Evolutionary conservation across 2,888 invertebrate species (phyloP), one percentile per base, ranked within the genome.

Genomic region (Rhimphoctona megacephalus): DNA sequence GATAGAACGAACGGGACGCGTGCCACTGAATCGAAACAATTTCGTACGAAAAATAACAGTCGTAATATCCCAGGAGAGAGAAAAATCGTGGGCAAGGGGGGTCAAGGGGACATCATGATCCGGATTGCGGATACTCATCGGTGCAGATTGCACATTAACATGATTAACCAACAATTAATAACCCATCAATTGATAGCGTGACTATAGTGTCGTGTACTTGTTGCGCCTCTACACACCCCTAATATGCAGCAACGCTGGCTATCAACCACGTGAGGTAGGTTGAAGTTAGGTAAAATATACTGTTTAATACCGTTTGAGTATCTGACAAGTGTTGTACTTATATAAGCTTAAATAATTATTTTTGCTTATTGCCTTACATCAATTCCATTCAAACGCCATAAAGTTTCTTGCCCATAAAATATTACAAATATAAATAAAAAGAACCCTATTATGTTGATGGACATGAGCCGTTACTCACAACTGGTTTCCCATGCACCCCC

Each of bases 161-260:
- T 93, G 93, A 94, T 94, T 94, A 94, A 94, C 94, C 92, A 91
- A 92, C 93, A 93, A 94, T 94, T 94, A 94, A 94, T 94, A 94
- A 94, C 93, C 90, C 94, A 93, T 94, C 94, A 93, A 93, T 94
- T 94, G 94, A 93, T 93, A 93, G 92, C 86, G 80, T 64, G 84
- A 92, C 93, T 92, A 92, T 93, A 94, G 61, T 92, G 93, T 93
- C 92, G 93, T 93, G 92, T 93, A 94, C 94, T 94, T 94, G 94
- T 94, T 94, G 94, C 94, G 89, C 82, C 67, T 81, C 76, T 61
- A 61, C 36, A 25, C 70, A 46, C 9, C 11, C 54, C 69, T 69
- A 30, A 33, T 30, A 30, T 52, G n/a, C 39, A 52, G 25, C 30
- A 33, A 46, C 36, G 54, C 30, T 30, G 19, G 17, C 22, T 36